Base-by-base conservation (phyloP, 2,797 vertebrate genomes). In the Vultur gryphus region DNA sequence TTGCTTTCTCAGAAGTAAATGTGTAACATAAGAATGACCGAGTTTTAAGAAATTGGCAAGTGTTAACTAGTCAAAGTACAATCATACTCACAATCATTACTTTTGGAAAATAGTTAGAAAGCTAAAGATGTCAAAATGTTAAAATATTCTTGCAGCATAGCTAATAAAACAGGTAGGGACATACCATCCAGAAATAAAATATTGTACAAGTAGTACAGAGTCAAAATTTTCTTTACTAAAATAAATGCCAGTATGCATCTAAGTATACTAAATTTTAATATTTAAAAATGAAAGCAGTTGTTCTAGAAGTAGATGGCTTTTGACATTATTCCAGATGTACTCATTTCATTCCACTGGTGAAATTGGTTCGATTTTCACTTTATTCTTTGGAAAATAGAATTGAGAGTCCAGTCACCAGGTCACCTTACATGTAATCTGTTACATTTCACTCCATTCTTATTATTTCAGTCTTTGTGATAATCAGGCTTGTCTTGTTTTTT, bases 21-120 rank as follows among this genome's bases (percentile, higher is more conserved):
- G 4, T 28, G 7, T 69, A 58, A 62, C 6, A 1, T 62, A 46
- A 19, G 69, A 84, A 64, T 28, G 18, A 80, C 29, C 0, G 0
- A 71, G 13, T 84, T 92, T 76, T 70, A 87, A 86, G 79, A 61
- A 91, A 51, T 3, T 48, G 14, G 2, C 51, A 61, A 24, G 12
- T 77, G 11, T 69, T 61, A 76, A 69, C 18, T 41, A 46, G 25
- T 86, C 33, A 2, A 78, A 86, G 25, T 86, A 43, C 44, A 86
- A 6, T 71, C 57, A 37, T 44, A 23, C 12, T 58, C 33, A 29
- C 1, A 55, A 12, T 57, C 16, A 20, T 35, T 87, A 33, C 21
- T 85, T 95, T 51, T 28, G 44, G 35, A 62, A 89, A 69, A 52
- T 16, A 78, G 16, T 55, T 70, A 49, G 37, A 69, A 92, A 23